Base-by-base conservation (phyloP, 2,888 invertebrate species). In the Pemphredon lugubris region DNA sequence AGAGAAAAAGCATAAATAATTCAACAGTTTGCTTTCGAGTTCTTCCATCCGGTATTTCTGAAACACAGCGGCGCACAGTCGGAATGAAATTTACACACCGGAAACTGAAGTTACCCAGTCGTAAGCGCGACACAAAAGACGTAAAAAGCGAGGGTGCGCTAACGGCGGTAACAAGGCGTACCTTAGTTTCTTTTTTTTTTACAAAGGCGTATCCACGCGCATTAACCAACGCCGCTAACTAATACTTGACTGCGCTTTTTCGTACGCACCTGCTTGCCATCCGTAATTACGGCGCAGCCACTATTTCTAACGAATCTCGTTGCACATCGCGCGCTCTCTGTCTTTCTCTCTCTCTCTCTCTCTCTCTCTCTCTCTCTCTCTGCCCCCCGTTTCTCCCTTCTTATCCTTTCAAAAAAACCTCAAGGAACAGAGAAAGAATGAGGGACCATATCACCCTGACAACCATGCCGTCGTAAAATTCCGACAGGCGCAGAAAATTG, bases 401-500 rank as follows among this genome's bases (percentile, higher is more conserved):
- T 40, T 20, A 9, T 44, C 6, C 51, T 26, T 14, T 7, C 6
- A 5, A 16, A 37, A 30, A 39, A 9, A n/a, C n/a, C 3, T 26
- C 26, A 21, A 40, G 21, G n/a, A n/a, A n/a, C n/a, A n/a, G n/a
- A 20, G 18, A 4, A n/a, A 21, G 16, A 42, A 32, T 23, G 37
- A 42, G 32, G 34, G 53, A 53, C 39, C 44, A 55, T 47, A 70
- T 73, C 67, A 73, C 60, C 60, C 42, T 39, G 16, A 66, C 50
- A 73, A 44, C 47, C n/a, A n/a, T n/a, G n/a, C n/a, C 44, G 42
- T 47, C 63, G 58, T 64, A 61, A 70, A 74, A 71, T 74, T 74
- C 67, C 44, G 64, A 53, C 64, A 60, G 64, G 64, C 57, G 70
- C 50, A 51, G 71, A 71, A 74, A 77, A 77, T 63, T 70, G 70